phyloP scores from a whole-genome alignment of 1,140 invertebrate species.

The Zaprionus inermis region DNA sequence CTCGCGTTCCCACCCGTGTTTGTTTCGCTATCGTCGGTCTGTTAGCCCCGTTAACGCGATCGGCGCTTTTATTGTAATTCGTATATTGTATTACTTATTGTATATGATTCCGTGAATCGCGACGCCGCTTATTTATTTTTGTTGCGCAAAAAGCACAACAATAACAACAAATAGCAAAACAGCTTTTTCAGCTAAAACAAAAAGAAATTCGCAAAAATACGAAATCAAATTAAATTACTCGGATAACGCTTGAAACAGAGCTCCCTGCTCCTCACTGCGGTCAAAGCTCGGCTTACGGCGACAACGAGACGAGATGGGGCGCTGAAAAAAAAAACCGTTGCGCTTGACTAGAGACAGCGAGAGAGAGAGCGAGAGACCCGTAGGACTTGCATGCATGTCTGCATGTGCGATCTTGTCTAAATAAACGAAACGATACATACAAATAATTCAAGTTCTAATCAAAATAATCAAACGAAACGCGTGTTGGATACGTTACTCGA shows the following conservation, averaged over 20 bases:
- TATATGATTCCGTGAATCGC: constrained; percentile 48
- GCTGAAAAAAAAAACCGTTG: constrained; percentile 12
- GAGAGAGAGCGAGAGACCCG: constrained; percentile 14
- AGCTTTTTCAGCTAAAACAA: constrained; percentile 41
- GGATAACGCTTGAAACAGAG: constrained; percentile 22
- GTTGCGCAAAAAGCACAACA: constrained; percentile 21
- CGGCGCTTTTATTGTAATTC: constrained; percentile 19
- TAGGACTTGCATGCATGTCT: background rate
- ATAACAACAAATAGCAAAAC: constrained; percentile 19
- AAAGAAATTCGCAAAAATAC: constrained; percentile 27
- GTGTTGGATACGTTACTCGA: constrained; percentile 45
- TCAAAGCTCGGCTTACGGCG: constrained; percentile 22
- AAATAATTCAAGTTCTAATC: constrained; percentile 17
- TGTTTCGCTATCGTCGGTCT: constrained; percentile 5
- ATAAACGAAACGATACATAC: constrained; percentile 24
- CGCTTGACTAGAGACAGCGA: constrained; percentile 27
- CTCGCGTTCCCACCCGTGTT: background rate
- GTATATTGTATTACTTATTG: constrained; percentile 50
- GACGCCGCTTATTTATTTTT: constrained; percentile 44
- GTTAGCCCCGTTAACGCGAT: constrained; percentile 49
- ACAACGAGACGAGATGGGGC: constrained; percentile 19
- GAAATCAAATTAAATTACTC: constrained; percentile 31
- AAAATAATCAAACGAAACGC: constrained; percentile 48
- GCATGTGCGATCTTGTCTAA: constrained; percentile 12
- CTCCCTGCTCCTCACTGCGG: background rate